Evolutionary conservation across 2,113 vertebrate species (phyloP), one percentile per base, ranked within the genome.

Genomic region (Pavo muticus): DNA sequence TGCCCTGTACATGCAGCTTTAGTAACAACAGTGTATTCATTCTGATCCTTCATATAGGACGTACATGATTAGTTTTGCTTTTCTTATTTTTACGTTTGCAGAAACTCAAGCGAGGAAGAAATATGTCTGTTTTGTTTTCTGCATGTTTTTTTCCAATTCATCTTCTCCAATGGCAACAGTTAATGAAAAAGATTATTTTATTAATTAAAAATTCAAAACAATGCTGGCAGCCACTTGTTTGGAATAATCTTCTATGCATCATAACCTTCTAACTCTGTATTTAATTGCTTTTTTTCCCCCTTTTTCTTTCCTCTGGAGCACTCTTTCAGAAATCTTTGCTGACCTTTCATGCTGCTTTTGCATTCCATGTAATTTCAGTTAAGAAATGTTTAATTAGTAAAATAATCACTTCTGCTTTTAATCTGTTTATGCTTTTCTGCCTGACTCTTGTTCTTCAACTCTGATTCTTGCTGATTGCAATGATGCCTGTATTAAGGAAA

Each of bases 321-420:
- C 21, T 52, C 75, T 96, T 88, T 82, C 63, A 88, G 79, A 94
- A 93, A 87, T 95, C 74, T 82, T 48, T 96, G 32, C 82, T 96
- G 91, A 96, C 84, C 63, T 97, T 96, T 94, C 81, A 85, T 23
- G 85, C 72, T 83, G 87, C 30, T 94, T 78, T 84, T 79, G 44
- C 70, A 70, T 86, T 95, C 92, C 40, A 67, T 48, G 37, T 80
- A 82, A 95, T 90, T 97, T 97, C 84, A 69, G 67, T 90, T 77
- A 87, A 87, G 90, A 97, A 95, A 82, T 84, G 40, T 90, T 96
- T 95, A 96, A 96, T 95, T 95, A 87, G 63, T 70, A 93, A 93
- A 92, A 90, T 90, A 90, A 95, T 90, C 63, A 90, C 85, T 94
- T 87, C 81, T 94, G 42, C 59, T 94, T 96, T 93, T 81, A 79